Conservation (phyloP, 2,888 invertebrate genomes). For the Sacculina carcini region DNA sequence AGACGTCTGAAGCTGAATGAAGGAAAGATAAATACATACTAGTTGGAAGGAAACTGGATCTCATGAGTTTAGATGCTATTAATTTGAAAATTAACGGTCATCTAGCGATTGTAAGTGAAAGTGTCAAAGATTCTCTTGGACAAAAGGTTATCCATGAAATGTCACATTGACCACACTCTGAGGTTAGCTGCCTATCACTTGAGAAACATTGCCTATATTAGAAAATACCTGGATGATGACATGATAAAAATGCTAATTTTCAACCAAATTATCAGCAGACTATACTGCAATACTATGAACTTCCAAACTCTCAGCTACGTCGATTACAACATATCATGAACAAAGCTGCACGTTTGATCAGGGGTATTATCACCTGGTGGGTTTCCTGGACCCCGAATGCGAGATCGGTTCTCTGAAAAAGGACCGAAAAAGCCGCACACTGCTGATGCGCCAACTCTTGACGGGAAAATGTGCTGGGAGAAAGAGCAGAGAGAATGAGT, state of each 20-base stretch:
- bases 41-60: neutral
- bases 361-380: neutral
- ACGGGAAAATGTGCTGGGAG: no score
- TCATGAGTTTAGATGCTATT: neutral
- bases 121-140: neutral
- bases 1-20: neutral
- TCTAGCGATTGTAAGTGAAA: neutral
- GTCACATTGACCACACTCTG: neutral
- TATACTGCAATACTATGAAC: neutral
- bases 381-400: neutral
- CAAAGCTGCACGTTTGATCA: neutral
- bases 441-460: neutral
- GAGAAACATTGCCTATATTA: neutral
- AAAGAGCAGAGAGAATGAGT: no score
- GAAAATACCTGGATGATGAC: conserved; percentile 2
- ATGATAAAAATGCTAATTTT: no score
- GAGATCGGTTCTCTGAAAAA: neutral
- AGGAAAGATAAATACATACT: neutral
- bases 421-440: neutral
- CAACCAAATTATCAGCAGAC: no score
- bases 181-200: neutral
- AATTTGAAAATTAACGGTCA: neutral
- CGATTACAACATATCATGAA: neutral
- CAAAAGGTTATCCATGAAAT: neutral
- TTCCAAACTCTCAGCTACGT: neutral